A percentile compares a stretch with the other conserved stretches of the same genome.
Conservation (phyloP, 2,888 invertebrate genomes). For the Pedicia rivosa region DNA sequence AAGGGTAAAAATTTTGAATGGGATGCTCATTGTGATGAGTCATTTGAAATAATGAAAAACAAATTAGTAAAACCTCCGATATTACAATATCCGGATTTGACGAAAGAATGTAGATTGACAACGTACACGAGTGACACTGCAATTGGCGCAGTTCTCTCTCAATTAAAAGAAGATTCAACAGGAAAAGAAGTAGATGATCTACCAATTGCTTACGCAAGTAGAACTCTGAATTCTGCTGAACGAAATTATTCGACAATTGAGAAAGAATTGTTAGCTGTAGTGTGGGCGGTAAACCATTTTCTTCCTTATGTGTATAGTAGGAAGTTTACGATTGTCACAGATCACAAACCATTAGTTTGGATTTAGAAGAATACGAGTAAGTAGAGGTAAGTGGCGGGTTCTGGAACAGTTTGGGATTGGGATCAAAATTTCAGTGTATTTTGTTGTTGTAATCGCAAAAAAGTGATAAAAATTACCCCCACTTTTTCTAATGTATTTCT, state of each 20-base stretch:
- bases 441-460: too few relatives aligned
- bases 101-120: constrained; percentile 15
- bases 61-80: constrained; percentile 13
- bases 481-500: too few relatives aligned
- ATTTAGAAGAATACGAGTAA: constrained; percentile 16
- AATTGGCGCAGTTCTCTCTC: constrained; percentile 15
- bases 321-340: constrained; percentile 16
- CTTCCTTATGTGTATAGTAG: constrained; percentile 16
- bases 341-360: constrained; percentile 17
- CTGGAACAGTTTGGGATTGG: too few relatives aligned
- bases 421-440: too few relatives aligned
- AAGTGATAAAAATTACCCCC: too few relatives aligned
- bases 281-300: constrained; percentile 14
- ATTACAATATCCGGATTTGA: too few relatives aligned
- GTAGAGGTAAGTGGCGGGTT: too few relatives aligned
- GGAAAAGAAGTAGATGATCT: constrained; percentile 11
- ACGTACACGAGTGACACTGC: constrained; percentile 17
- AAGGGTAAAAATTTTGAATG: neutral
- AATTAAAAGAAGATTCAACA: constrained; percentile 9
- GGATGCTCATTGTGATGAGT: neutral
- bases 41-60: constrained; percentile 7
- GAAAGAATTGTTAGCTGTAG: constrained; percentile 15
- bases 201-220: constrained; percentile 15
- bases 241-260: constrained; percentile 15
- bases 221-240: constrained; percentile 14